These are phyloP conservation scores for Toxotes lorentzi DNA, from an alignment of 2,797 vertebrate species.

Conservation along the genomic window DNA sequence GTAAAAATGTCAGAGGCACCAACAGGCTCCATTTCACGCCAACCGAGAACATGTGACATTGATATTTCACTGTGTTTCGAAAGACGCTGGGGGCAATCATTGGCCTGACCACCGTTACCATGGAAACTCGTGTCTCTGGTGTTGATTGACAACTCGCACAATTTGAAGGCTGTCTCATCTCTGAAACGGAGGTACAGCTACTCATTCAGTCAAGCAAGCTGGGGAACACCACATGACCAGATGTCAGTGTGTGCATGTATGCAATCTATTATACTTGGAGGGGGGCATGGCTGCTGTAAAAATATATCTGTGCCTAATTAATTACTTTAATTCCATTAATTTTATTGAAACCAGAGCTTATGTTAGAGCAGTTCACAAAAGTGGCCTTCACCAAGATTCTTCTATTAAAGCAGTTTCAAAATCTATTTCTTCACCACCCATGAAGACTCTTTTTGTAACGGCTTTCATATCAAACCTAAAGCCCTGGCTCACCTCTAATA, in stretches of 20 bases:
- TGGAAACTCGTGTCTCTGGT: slow-evolving; percentile 71
- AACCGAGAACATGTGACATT: slow-evolving; percentile 10
- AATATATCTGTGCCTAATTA: slow-evolving; percentile 9
- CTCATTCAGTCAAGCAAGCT: slow-evolving; percentile 39
- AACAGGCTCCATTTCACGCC: slow-evolving; percentile 14
- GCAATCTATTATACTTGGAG: not conserved
- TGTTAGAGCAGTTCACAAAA: not conserved
- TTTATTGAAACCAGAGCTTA: slow-evolving; percentile 2
- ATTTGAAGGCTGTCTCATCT: slow-evolving; percentile 73
- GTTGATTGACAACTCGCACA: slow-evolving; percentile 76
- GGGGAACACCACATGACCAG: slow-evolving; percentile 11
- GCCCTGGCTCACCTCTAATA: not conserved
- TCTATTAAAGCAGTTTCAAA: slow-evolving; percentile 1
- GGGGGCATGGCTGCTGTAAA: slow-evolving; percentile 2
- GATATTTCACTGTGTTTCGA: slow-evolving; percentile 58
- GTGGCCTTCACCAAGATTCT: not conserved
- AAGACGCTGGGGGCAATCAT: slow-evolving; percentile 55
- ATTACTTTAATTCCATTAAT: slow-evolving; percentile 7
- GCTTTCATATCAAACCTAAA: slow-evolving; percentile 1
- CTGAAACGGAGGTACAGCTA: slow-evolving; percentile 46
- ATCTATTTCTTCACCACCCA: slow-evolving; percentile 9
- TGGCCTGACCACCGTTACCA: slow-evolving; percentile 74
- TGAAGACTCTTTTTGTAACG: not conserved
- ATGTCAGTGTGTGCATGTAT: slow-evolving; percentile 17
- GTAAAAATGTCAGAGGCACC: slow-evolving; percentile 1